Percentiles rank a stretch among this genome's conserved stretches.
These are phyloP conservation scores for Melieria picta DNA, from an alignment of 2,888 invertebrate species.

Conservation along the genomic window DNA sequence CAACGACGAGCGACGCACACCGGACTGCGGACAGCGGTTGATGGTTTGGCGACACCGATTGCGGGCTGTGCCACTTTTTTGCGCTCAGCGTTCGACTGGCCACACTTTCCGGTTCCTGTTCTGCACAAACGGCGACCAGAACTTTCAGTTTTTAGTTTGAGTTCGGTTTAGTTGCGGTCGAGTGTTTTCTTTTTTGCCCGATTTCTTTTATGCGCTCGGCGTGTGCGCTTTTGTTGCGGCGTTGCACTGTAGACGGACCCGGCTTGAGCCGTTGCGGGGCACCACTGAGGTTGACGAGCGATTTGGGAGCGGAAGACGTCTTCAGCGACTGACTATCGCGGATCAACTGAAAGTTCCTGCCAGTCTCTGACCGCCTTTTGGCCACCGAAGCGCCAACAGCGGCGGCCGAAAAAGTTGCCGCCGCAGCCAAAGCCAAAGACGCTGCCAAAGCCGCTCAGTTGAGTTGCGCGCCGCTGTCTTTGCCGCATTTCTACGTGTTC, in stretches of 20 bases:
- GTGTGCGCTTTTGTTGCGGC: neutral
- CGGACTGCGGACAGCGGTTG: too few relatives aligned
- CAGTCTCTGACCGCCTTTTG: constrained; percentile 35
- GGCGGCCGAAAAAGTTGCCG: too few relatives aligned
- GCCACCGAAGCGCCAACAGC: constrained; percentile 26
- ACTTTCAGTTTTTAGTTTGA: neutral
- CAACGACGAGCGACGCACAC: too few relatives aligned
- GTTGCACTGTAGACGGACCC: neutral
- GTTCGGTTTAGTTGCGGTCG: neutral
- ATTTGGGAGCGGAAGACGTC: constrained; percentile 52
- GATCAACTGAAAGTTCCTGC: constrained; percentile 60
- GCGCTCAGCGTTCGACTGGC: neutral
- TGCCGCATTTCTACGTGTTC: too few relatives aligned
- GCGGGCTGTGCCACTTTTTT: neutral
- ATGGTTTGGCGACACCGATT: too few relatives aligned
- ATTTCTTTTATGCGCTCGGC: neutral
- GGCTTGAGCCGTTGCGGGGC: neutral
- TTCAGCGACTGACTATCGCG: constrained; percentile 62
- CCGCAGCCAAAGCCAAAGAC: too few relatives aligned
- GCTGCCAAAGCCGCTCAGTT: too few relatives aligned
- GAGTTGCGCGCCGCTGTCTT: too few relatives aligned
- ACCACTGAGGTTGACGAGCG: neutral
- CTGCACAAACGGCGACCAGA: neutral
- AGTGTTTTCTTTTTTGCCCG: neutral
- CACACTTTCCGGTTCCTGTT: neutral